Evolutionary conservation across 2,888 invertebrate genomes (phyloP), one percentile per base, ranked within the genome.

Genomic region (Heliconius hortense): DNA sequence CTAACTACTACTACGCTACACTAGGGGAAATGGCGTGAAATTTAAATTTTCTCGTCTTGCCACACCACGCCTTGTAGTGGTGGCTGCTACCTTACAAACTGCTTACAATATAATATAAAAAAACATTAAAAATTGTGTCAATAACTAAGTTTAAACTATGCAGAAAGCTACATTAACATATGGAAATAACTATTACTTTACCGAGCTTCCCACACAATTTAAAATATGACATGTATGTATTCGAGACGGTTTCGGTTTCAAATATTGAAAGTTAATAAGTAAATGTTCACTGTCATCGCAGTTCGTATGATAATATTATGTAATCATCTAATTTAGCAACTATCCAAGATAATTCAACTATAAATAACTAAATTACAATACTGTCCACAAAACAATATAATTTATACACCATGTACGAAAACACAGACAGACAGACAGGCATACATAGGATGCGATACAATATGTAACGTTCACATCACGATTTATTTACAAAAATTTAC

Each of bases 331-430:
- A 56, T 56, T 69, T n/a, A 69, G 56, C 56, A 15, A 69, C n/a
- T 31, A 56, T 69, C 21, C n/a, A n/a, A 69, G 15, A 56, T 31
- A 35, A 56, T 69, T 35, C 69, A 81, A 78, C 79, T 88, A 90
- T 88, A 88, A 88, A 88, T 88, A 87, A 82, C 85, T 90, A 89
- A 80, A 81, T 87, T 89, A 88, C 86, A 91, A 91, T 92, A 91
- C 91, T 91, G 91, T 77, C 68, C 68, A 56, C 67, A 72, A 73
- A 35, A 74, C 66, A 39, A 66, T 24, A 43, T 70, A 70, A 76
- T 75, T 75, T 78, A 85, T 91, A 90, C 90, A 92, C 86, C 87
- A 80, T 76, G 77, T 81, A 80, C 81, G 82, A 83, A 83, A 90
- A 88, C 90, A 90, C 89, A 88, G 87, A 86, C 87, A 31, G 4